Evolutionary conservation across 1,140 invertebrate species (phyloP), one percentile per base, ranked within the genome.

Genomic region (Phocides pigmalion): DNA sequence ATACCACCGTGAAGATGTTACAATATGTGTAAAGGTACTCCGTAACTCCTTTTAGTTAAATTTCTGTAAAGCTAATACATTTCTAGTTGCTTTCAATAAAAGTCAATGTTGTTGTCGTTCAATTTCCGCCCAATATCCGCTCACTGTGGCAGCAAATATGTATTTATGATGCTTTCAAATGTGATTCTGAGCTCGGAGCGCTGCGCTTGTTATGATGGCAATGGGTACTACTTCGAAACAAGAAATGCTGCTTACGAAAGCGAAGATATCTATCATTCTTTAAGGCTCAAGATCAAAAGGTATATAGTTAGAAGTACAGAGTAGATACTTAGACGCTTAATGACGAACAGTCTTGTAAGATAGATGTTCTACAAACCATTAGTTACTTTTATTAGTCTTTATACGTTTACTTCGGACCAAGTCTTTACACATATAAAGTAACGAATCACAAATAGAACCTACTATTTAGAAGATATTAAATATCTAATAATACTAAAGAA

Each of bases 61-160:
- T 19, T 46, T 9, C 16, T 16, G 15, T 41, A 50, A 22, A 39
- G 19, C 32, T 19, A 41, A 50, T 41, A 17, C 20, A 19, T 50
- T 50, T 39, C 32, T 39, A 47, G 46, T 35, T 12, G 37, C 46
- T 25, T 62, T 62, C 19, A 41, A 62, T 62, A 62, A 50, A 62
- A 62, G 59, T 62, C 46, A 41, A 50, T 62, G 32, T 62, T 50
- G 59, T 62, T 62, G 59, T 61, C 56, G 44, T 62, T 62, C 46
- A 62, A 62, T 62, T 62, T 62, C 59, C 59, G 59, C 32, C 49
- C 46, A 62, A 62, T 62, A 62, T 62, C 59, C 59, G 58, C 46
- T 62, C 35, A 41, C 25, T 25, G 58, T 50, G 32, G 46, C 44
- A 37, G 58, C 58, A 49, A 62, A 62, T 62, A 62, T 62, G 46